Conservation (phyloP, 2,113 vertebrate species). For the Chionis minor region DNA sequence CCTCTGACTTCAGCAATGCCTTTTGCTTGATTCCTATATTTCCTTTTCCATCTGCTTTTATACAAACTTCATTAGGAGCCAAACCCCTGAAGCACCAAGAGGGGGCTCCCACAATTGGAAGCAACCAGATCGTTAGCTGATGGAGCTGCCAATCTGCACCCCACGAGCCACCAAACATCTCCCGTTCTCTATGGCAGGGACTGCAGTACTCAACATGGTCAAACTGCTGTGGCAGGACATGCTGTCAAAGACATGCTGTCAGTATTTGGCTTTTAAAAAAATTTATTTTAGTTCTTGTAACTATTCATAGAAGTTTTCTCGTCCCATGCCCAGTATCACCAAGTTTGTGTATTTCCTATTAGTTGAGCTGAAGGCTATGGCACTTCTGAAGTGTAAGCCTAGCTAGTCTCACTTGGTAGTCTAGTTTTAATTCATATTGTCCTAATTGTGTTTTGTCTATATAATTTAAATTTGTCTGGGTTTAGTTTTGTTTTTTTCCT, state of each 20-base stretch:
- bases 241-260: not conserved
- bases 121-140: not conserved
- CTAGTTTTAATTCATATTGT: not conserved
- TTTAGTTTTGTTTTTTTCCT: not conserved
- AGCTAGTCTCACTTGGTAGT: not conserved
- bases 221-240: not conserved
- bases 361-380: not conserved
- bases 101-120: not conserved
- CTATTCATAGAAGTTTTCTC: not conserved
- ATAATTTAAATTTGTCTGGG: not conserved
- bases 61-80: not conserved
- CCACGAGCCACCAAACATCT: not conserved
- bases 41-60: not conserved
- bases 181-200: not conserved
- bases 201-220: not conserved
- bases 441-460: not conserved
- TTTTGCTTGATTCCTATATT: not conserved
- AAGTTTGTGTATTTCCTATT: not conserved
- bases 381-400: not conserved
- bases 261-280: not conserved
- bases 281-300: not conserved
- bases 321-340: too few relatives aligned
- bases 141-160: not conserved
- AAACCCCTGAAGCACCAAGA: not conserved
- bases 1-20: not conserved